phyloP scores from a whole-genome alignment of 2,888 invertebrate genomes.

The Drosophila pseudotakahashii region DNA sequence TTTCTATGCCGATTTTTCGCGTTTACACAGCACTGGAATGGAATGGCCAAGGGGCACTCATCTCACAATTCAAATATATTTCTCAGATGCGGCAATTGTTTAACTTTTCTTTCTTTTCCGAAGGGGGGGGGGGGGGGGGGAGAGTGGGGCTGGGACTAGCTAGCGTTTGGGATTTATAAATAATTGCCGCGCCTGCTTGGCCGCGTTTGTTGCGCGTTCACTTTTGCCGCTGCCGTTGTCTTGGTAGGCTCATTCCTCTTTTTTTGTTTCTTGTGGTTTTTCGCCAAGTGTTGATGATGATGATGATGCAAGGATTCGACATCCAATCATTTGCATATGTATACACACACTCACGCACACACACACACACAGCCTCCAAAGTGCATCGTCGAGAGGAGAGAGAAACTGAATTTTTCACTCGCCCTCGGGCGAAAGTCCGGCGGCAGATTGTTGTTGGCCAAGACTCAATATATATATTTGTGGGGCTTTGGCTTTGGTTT shows the following conservation, averaged over 20 bases:
- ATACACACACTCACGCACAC: slow-evolving; percentile 49
- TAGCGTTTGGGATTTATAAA: slow-evolving; percentile 41
- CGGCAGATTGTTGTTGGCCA: slow-evolving; percentile 50
- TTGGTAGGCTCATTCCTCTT: slow-evolving; percentile 40
- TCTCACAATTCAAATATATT: slow-evolving; percentile 34
- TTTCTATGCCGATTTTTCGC: slow-evolving; percentile 77
- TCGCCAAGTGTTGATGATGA: slow-evolving; percentile 35
- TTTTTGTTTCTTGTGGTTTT: slow-evolving; percentile 60
- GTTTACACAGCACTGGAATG: slow-evolving; percentile 61
- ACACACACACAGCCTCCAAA: slow-evolving; percentile 38
- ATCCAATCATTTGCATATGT: slow-evolving; percentile 66
- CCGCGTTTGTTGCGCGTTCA: slow-evolving; percentile 41
- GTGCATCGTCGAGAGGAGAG: slow-evolving; percentile 36
- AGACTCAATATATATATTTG: slow-evolving; percentile 19
- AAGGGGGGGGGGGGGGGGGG: too few species aligned
- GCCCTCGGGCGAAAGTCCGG: slow-evolving; percentile 52
- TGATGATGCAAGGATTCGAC: slow-evolving; percentile 73
- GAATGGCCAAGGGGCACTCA: slow-evolving; percentile 6
- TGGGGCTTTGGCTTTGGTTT: slow-evolving; percentile 23
- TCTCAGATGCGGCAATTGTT: slow-evolving; percentile 37
- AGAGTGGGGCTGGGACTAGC: slow-evolving; percentile 1
- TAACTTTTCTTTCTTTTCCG: slow-evolving; percentile 19
- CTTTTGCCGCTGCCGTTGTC: slow-evolving; percentile 42
- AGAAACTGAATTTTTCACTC: slow-evolving; percentile 50
- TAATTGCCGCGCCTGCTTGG: slow-evolving; percentile 40